Evolutionary conservation across 2,888 invertebrate genomes (phyloP), one percentile per base, ranked within the genome.

Genomic region (Tenthredo scrophulariae): DNA sequence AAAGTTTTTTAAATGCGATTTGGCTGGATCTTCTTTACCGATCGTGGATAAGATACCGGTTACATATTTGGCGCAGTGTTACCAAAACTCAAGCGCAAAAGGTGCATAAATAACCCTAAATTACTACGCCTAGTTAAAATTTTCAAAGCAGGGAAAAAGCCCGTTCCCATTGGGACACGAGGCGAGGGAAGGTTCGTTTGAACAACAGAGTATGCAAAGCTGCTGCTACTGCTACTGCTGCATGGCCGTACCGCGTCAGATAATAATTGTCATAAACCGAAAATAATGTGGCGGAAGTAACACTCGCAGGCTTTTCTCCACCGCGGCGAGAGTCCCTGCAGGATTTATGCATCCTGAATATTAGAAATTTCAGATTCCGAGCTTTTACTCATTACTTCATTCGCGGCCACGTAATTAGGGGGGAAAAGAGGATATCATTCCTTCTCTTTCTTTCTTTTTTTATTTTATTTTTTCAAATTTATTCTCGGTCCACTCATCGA

Each of bases 221-320:
- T 37, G 33, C 2, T 33, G 50, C 13, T 33, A 18, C 13, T 50
- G 50, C 50, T 50, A 0, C 18, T n/a, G 54, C 54, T 54, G 54
- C 54, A 54, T 6, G n/a, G 18, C 22, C 62, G 62, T 62, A 26
- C 88, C 90, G 87, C 87, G 87, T 86, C 87, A 88, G 90, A 88
- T 89, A 89, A 90, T 90, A 90, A 90, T 90, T 90, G 90, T 89
- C 91, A 90, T 90, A 90, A 91, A 90, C 87, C 86, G 88, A 89
- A 88, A 90, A 91, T 90, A 90, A 90, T 90, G 90, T 89, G 90
- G 88, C 88, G 90, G 89, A 91, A 90, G 90, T 89, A 90, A 90
- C 87, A 37, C 88, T 87, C 86, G 84, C 85, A 86, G 82, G 85
- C 40, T 84, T 80, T 85, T 33, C 74, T 70, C 72, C 50, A 26